These are phyloP conservation scores for Spialia ferax DNA, from an alignment of 2,888 invertebrate genomes.

Conservation along the genomic window DNA sequence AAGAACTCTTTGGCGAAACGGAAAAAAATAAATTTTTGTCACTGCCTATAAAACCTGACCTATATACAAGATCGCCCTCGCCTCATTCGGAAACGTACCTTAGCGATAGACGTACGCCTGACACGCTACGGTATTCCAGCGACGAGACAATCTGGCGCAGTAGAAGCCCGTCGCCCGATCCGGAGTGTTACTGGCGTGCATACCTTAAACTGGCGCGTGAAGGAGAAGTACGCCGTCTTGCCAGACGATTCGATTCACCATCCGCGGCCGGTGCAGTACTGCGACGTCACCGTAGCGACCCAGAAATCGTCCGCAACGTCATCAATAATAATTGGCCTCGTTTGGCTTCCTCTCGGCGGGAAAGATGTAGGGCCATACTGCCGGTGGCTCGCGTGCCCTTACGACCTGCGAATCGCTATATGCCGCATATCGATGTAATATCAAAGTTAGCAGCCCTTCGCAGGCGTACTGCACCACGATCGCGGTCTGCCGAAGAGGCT, in stretches of 20 bases:
- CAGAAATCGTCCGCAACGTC: constrained; percentile 89
- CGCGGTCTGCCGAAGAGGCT: constrained; percentile 81
- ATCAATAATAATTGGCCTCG: constrained; percentile 81
- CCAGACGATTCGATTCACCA: constrained; percentile 91
- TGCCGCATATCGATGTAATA: constrained; percentile 97
- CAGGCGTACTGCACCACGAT: constrained; percentile 75
- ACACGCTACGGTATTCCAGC: constrained; percentile 86
- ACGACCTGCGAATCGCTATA: constrained; percentile 90
- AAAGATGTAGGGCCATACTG: constrained; percentile 76
- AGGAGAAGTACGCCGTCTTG: constrained; percentile 93
- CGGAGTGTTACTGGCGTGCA: constrained; percentile 89
- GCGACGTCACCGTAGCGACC: constrained; percentile 92
- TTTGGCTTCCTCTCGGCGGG: constrained; percentile 62
- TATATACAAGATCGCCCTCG: constrained; percentile 81
- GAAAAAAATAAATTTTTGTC: constrained; percentile 87
- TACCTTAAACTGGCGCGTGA: constrained; percentile 90
- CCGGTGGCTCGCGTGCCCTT: constrained; percentile 89
- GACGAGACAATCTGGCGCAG: constrained; percentile 90
- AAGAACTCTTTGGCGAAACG: constrained; percentile 93
- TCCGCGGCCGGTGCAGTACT: constrained; percentile 82
- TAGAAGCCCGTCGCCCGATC: constrained; percentile 91
- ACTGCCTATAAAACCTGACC: constrained; percentile 77
- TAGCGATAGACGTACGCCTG: constrained; percentile 79
- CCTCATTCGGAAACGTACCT: constrained; percentile 82
- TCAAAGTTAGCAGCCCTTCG: constrained; percentile 92